Percentiles rank a stretch among this genome's conserved stretches.
Conservation (phyloP, 2,113 vertebrate genomes). For the Orthonyx spaldingii region DNA sequence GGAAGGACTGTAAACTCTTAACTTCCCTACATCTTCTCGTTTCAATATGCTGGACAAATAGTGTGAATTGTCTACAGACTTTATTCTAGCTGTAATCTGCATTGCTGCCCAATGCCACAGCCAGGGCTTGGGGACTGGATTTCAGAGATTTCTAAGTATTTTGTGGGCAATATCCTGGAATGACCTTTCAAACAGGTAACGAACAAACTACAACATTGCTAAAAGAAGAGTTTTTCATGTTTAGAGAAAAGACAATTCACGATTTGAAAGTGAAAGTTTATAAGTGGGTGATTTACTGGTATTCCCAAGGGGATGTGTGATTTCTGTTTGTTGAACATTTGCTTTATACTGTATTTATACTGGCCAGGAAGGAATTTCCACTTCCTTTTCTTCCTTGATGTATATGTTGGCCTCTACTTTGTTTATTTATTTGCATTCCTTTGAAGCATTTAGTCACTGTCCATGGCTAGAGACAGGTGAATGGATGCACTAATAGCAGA, state of each 20-base stretch:
- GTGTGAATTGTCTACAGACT: not conserved
- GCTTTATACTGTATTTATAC: not conserved
- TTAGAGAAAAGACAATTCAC: not conserved
- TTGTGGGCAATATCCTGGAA: not conserved
- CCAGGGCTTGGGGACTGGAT: not conserved
- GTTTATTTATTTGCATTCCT: slow-evolving; percentile 37
- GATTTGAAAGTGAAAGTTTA: not conserved
- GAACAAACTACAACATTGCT: not conserved
- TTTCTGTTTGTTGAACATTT: slow-evolving; percentile 25
- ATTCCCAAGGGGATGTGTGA: not conserved
- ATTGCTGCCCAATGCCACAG: rapidly evolving
- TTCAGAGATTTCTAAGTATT: not conserved
- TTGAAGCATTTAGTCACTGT: not conserved
- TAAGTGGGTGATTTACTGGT: not conserved
- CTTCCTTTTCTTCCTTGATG: slow-evolving; percentile 9
- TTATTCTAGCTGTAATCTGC: not conserved
- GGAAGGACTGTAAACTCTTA: not conserved
- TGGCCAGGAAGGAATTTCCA: not conserved
- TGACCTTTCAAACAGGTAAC: not conserved
- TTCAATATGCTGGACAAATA: not conserved
- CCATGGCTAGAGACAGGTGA: slow-evolving; percentile 6
- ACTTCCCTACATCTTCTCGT: not conserved
- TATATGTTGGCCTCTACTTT: not conserved
- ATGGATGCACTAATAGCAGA: not conserved
- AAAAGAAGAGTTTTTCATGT: not conserved